These are phyloP conservation scores for Arnoldichthys spilopterus DNA, from an alignment of 2,797 vertebrate species.

Conservation along the genomic window DNA sequence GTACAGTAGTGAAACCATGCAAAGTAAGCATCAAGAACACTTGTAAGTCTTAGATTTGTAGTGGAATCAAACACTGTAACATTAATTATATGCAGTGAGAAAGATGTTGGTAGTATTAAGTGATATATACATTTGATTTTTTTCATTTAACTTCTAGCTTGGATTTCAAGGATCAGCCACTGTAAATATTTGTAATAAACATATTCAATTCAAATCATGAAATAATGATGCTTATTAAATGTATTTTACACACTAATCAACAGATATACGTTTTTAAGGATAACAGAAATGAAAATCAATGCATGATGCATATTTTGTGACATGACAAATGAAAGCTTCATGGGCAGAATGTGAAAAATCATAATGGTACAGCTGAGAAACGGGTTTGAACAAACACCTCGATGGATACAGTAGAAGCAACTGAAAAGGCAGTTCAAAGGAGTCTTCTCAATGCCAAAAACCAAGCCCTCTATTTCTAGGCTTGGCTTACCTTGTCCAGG, in stretches of 20 bases:
- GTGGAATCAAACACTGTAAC: not conserved
- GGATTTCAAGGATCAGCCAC: constrained; percentile 25
- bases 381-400: constrained; percentile 39
- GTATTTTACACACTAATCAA: too few species aligned
- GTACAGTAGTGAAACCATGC: constrained; percentile 3
- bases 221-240: not conserved
- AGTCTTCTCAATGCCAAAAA: constrained; percentile 40
- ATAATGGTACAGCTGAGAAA: constrained; percentile 40
- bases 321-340: constrained; percentile 15
- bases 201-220: not conserved
- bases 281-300: not conserved
- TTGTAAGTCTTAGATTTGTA: too few species aligned
- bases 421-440: constrained; percentile 40
- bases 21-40: constrained; percentile 12
- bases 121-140: too few species aligned
- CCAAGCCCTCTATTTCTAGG: constrained; percentile 24
- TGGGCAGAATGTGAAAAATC: constrained; percentile 40
- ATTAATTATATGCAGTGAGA: not conserved
- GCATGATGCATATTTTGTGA: not conserved
- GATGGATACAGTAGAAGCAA: constrained; percentile 33
- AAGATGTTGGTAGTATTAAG: not conserved
- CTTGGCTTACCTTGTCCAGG: constrained; percentile 36
- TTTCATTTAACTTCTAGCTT: too few species aligned
- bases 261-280: too few species aligned
- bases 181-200: constrained; percentile 58